phyloP scores from a whole-genome alignment of 2,797 vertebrate genomes.

The Lithobates pipiens region DNA sequence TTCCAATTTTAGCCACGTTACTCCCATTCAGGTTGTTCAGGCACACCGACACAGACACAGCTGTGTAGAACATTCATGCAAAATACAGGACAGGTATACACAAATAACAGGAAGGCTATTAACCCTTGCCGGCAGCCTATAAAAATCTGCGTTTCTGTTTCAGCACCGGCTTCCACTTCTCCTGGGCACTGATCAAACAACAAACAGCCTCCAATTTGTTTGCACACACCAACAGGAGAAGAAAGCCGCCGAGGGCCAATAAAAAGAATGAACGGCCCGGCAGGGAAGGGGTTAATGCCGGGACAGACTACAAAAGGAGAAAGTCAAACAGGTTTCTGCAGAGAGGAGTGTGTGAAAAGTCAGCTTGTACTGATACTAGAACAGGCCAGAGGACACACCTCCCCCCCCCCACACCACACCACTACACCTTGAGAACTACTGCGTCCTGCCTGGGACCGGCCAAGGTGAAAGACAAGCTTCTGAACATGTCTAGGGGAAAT shows the following conservation, averaged over 20 bases:
- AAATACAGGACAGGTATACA: conserved; percentile 1
- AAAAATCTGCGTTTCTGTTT: not conserved
- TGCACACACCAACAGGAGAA: not conserved
- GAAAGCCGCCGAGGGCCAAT: not conserved
- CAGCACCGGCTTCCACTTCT: not conserved
- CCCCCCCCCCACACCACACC: not conserved
- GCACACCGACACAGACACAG: not conserved
- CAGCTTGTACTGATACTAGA: conserved; percentile 41
- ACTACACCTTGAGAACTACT: not conserved
- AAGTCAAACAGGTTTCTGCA: conserved; percentile 47
- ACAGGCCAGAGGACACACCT: not conserved
- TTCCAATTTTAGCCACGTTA: no score
- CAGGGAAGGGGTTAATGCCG: not conserved
- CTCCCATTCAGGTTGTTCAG: not conserved
- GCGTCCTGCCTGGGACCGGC: no score
- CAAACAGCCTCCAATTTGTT: not conserved
- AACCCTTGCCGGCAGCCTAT: not conserved
- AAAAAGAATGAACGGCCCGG: not conserved
- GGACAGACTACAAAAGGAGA: conserved; percentile 32
- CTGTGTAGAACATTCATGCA: conserved; percentile 27
- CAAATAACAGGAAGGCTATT: conserved; percentile 25
- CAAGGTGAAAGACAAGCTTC: no score
- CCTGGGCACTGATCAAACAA: not conserved
- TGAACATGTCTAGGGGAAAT: no score
- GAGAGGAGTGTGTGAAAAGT: conserved; percentile 47